Evolutionary conservation across 1,140 invertebrate genomes (phyloP).

Genomic region (Tenebrio molitor): DNA sequence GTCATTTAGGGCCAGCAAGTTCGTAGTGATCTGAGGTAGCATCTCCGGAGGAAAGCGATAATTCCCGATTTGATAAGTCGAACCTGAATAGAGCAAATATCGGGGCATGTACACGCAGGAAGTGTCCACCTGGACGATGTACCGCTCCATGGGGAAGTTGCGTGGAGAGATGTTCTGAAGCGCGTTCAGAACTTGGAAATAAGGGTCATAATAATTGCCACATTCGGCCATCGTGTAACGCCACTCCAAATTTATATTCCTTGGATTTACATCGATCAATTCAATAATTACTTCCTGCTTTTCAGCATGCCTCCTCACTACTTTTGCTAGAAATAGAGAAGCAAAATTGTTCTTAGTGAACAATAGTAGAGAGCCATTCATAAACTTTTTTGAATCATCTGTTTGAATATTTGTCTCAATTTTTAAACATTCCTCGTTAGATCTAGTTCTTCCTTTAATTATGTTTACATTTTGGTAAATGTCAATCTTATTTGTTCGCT

Average conservation of each 20-base stretch:
- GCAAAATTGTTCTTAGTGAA: constrained; percentile 79
- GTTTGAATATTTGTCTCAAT: constrained; percentile 55
- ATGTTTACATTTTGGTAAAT: constrained; percentile 58
- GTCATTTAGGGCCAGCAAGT: constrained; percentile 67
- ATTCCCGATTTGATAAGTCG: constrained; percentile 37
- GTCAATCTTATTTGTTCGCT: constrained; percentile 57
- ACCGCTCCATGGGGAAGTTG: constrained; percentile 75
- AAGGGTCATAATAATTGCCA: constrained; percentile 79
- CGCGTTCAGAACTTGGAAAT: constrained; percentile 74
- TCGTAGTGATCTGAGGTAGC: not conserved
- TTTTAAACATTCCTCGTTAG: constrained; percentile 52
- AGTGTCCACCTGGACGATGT: constrained; percentile 67
- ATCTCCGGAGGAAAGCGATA: constrained; percentile 13
- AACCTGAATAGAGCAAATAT: constrained; percentile 47
- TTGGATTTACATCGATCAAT: constrained; percentile 63
- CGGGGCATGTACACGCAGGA: constrained; percentile 44
- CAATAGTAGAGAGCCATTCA: constrained; percentile 80
- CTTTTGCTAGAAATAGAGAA: constrained; percentile 76
- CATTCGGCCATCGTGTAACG: constrained; percentile 76
- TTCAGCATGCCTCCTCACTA: constrained; percentile 71
- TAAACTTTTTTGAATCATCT: constrained; percentile 71
- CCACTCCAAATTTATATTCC: constrained; percentile 57
- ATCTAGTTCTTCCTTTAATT: constrained; percentile 51
- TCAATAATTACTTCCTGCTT: constrained; percentile 65
- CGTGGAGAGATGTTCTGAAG: constrained; percentile 70